Conservation (phyloP, 2,113 vertebrate species). For the Ptyas mucosa region DNA sequence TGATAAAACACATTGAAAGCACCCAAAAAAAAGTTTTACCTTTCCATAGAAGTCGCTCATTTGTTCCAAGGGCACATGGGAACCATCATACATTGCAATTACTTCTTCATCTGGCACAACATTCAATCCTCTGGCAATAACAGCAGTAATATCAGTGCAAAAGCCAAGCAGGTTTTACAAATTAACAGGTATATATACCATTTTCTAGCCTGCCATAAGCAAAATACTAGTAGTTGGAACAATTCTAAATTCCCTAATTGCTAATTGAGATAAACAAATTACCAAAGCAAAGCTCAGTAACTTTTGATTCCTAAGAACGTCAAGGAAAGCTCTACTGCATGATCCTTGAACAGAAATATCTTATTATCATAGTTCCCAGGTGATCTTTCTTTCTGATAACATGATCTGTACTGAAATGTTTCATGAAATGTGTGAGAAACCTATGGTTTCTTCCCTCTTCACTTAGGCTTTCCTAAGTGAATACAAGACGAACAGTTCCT, state of each 20-base stretch:
- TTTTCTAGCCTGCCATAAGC: neutral
- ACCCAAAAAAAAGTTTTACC: slow-evolving; percentile 64
- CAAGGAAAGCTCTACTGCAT: neutral
- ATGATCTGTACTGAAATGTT: neutral
- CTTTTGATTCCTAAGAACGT: neutral
- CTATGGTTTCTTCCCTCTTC: neutral
- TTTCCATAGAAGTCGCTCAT: slow-evolving; percentile 99
- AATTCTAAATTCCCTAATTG: neutral
- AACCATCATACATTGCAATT: slow-evolving; percentile 96
- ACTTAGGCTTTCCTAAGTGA: neutral
- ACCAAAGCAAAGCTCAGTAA: neutral
- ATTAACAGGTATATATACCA: neutral
- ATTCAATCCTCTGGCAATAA: slow-evolving; percentile 81
- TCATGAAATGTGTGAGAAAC: neutral
- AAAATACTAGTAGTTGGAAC: neutral
- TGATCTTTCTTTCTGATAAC: neutral
- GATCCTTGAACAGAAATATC: neutral
- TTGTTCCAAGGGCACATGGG: slow-evolving; percentile 90
- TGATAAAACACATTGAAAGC: neutral
- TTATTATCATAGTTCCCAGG: neutral
- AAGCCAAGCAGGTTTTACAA: neutral
- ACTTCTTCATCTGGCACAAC: slow-evolving; percentile 93
- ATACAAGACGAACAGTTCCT: neutral
- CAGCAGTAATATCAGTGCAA: neutral
- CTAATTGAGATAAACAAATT: slow-evolving; percentile 19